These are phyloP conservation scores for Drosophila flavopinicola DNA, from an alignment of 2,888 invertebrate genomes.

Conservation along the genomic window DNA sequence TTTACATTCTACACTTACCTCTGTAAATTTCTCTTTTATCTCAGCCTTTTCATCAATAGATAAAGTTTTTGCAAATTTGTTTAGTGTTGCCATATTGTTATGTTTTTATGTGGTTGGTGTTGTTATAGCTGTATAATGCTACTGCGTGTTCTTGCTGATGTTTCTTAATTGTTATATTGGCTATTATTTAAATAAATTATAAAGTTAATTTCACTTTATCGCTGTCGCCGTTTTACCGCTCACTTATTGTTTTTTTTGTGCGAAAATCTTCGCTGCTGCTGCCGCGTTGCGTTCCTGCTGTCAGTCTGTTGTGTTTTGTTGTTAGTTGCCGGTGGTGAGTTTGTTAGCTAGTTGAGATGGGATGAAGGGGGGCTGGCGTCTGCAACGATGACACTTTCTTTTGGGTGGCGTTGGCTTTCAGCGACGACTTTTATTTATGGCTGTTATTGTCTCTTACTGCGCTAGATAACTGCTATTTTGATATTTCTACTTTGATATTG, in stretches of 20 bases:
- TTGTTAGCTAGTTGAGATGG: slow-evolving; percentile 34
- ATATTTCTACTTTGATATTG: slow-evolving; percentile 47
- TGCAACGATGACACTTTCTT: slow-evolving; percentile 55
- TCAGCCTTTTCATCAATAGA: slow-evolving; percentile 89
- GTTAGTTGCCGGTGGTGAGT: slow-evolving; percentile 52
- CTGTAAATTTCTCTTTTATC: slow-evolving; percentile 90
- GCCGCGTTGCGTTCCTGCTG: slow-evolving; percentile 35
- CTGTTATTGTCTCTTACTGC: slow-evolving; percentile 58
- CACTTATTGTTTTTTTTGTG: slow-evolving; percentile 64
- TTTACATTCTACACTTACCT: slow-evolving; percentile 86
- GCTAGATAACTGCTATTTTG: slow-evolving; percentile 56
- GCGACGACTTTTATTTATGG: slow-evolving; percentile 50
- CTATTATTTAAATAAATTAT: slow-evolving; percentile 71
- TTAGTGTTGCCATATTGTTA: slow-evolving; percentile 79
- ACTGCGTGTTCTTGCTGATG: slow-evolving; percentile 7
- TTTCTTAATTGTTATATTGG: slow-evolving; percentile 47
- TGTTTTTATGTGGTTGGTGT: slow-evolving; percentile 16
- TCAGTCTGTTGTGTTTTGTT: slow-evolving; percentile 17
- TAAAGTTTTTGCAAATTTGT: slow-evolving; percentile 83
- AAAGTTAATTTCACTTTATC: slow-evolving; percentile 71
- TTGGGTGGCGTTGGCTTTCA: slow-evolving; percentile 55
- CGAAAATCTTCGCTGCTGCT: slow-evolving; percentile 50
- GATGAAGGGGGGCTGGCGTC: slow-evolving; percentile 18
- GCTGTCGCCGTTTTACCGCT: slow-evolving; percentile 58
- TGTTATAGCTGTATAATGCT: slow-evolving; percentile 6